Evolutionary conservation across 2,888 invertebrate genomes (phyloP).

Genomic region (Meiosimyza decipiens): DNA sequence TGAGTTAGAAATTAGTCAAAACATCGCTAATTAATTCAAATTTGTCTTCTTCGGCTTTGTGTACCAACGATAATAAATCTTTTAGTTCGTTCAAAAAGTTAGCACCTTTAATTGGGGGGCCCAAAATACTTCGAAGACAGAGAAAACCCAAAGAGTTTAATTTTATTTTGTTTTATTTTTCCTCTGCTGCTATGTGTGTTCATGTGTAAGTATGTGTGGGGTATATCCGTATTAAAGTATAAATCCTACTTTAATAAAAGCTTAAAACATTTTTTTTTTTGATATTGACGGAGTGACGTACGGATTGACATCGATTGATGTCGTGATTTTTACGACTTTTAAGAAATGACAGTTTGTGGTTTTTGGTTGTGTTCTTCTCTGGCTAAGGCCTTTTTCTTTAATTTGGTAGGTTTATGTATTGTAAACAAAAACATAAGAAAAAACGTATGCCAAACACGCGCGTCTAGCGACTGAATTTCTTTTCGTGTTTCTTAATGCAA

Average conservation of each 20-base stretch:
- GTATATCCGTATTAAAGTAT: neutral
- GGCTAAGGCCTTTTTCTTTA: neutral
- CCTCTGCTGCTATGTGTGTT: too few species aligned
- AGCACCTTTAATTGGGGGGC: conserved; percentile 31
- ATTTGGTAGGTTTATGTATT: neutral
- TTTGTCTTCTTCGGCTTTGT: conserved; percentile 6
- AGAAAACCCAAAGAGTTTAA: neutral
- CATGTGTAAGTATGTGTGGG: neutral
- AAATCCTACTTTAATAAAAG: conserved; percentile 27
- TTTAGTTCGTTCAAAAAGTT: conserved; percentile 29
- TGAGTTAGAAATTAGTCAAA: conserved; percentile 20
- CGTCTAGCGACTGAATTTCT: neutral
- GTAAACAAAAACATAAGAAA: conserved; percentile 2
- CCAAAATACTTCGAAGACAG: neutral
- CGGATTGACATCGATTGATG: neutral
- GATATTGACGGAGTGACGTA: conserved; percentile 22
- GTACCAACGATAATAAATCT: conserved; percentile 16
- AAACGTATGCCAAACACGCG: conserved; percentile 34
- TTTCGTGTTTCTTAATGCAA: conserved; percentile 28
- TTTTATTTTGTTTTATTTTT: neutral
- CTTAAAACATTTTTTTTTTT: neutral
- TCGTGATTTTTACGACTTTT: conserved; percentile 9
- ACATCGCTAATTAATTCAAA: conserved; percentile 11
- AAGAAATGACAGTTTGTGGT: conserved; percentile 13
- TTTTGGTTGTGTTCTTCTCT: neutral